Evolutionary conservation across 2,888 invertebrate species (phyloP), one percentile per base, ranked within the genome.

Genomic region (Globia sparganii): DNA sequence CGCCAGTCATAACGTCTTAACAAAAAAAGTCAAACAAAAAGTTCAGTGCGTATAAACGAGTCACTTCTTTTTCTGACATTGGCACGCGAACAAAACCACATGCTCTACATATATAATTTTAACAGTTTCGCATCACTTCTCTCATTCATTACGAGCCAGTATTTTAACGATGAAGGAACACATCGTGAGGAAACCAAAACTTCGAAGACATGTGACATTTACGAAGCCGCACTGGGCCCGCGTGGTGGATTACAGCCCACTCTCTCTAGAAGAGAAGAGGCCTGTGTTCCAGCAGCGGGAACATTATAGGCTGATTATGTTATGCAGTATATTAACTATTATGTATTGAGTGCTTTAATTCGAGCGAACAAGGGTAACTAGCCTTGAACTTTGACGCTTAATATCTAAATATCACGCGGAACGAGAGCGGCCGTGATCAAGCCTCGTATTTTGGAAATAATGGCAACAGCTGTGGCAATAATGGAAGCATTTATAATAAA

Each of bases 51-150:
- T 87, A 87, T 84, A 86, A 85, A 88, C 86, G 77, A 88, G 85
- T 88, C 91, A 90, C 86, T 87, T 90, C 85, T 93, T 91, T 91
- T 91, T 90, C 78, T 78, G 87, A 85, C 86, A 87, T 93, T 93
- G 92, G 93, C 93, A 93, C 91, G 86, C 83, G 78, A 87, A 88
- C 86, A 83, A 69, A 86, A 71, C 85, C 88, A 86, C 88, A 86
- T 89, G 83, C 87, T 88, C 78, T 72, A 82, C 77, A 70, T 80
- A 72, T n/a, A n/a, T n/a, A n/a, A n/a, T 85, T 85, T 80, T 87
- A 86, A 74, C 80, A 75, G 85, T 84, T 80, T 87, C 87, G 72
- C 76, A 86, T 88, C 85, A 86, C 80, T 82, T 81, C 78, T 72
- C 78, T 84, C 73, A 78, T 77, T 85, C 70, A 75, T 69, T 78